phyloP scores from a whole-genome alignment of 1,140 invertebrate genomes.

The Halesus radiatus region DNA sequence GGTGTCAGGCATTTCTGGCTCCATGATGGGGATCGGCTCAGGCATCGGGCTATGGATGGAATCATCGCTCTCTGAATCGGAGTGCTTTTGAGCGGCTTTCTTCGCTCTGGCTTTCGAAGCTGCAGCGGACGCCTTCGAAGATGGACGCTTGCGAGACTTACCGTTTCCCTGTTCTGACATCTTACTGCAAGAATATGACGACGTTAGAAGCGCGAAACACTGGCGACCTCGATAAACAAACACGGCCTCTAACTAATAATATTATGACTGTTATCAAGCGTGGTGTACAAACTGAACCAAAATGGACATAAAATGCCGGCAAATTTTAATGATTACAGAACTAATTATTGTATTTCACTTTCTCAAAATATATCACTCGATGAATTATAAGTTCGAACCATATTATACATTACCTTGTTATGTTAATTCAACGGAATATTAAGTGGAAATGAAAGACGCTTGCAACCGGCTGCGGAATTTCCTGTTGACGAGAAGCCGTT shows the following conservation, averaged over 20 bases:
- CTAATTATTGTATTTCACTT: background rate
- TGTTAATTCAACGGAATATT: background rate
- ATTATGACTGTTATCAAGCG: slow-evolving; percentile 24
- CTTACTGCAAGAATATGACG: slow-evolving; percentile 3
- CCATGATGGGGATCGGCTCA: slow-evolving; percentile 9
- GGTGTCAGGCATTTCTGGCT: slow-evolving; percentile 35
- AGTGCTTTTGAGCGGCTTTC: slow-evolving; percentile 4
- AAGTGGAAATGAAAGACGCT: background rate
- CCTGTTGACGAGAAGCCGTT: slow-evolving; percentile 25
- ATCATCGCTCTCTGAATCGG: slow-evolving; percentile 43
- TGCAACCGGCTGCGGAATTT: background rate
- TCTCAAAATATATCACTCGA: background rate
- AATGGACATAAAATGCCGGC: slow-evolving; percentile 19
- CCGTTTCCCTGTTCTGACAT: slow-evolving; percentile 54
- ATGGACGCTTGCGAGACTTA: slow-evolving; percentile 48
- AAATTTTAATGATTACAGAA: background rate
- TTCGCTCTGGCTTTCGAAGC: slow-evolving; percentile 45
- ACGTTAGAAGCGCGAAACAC: background rate
- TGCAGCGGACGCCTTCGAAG: slow-evolving; percentile 21
- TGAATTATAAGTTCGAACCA: background rate
- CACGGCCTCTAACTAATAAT: background rate
- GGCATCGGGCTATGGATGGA: slow-evolving; percentile 25
- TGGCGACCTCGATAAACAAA: background rate
- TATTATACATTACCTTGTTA: background rate
- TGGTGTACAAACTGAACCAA: background rate